A percentile compares a stretch with the other conserved stretches of the same genome.
Conservation (phyloP, 2,113 vertebrate species). For the Dromas ardeola region DNA sequence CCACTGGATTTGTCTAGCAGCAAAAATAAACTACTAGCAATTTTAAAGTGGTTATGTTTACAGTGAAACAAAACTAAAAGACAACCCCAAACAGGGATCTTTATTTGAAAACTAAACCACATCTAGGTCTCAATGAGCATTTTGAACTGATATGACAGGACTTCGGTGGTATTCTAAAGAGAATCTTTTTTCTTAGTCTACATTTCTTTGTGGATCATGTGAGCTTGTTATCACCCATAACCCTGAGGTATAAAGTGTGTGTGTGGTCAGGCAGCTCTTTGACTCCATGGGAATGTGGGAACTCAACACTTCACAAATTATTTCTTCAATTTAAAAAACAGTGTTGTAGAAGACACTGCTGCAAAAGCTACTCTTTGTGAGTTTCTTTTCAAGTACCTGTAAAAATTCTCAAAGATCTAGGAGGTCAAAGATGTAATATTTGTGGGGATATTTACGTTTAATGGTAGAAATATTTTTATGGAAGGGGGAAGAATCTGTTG, state of each 20-base stretch:
- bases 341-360: not conserved
- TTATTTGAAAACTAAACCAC: not conserved
- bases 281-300: not conserved
- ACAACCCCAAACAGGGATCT: rapidly evolving
- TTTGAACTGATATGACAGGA: not conserved
- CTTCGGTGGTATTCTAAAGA: not conserved
- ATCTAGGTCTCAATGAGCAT: not conserved
- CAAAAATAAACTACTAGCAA: not conserved
- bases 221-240: not conserved
- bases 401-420: not conserved
- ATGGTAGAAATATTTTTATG: not conserved
- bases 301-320: not conserved
- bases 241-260: not conserved
- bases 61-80: not conserved
- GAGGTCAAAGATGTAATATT: not conserved
- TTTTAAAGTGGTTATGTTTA: not conserved
- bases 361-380: not conserved
- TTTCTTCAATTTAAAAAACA: not conserved
- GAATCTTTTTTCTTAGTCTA: not conserved
- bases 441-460: not conserved
- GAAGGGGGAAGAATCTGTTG: not conserved
- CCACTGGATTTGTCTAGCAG: not conserved
- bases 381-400: not conserved
- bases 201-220: not conserved
- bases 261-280: not conserved